These are phyloP conservation scores for Protodeltote pygarga DNA, from an alignment of 2,888 invertebrate genomes.

Conservation along the genomic window DNA sequence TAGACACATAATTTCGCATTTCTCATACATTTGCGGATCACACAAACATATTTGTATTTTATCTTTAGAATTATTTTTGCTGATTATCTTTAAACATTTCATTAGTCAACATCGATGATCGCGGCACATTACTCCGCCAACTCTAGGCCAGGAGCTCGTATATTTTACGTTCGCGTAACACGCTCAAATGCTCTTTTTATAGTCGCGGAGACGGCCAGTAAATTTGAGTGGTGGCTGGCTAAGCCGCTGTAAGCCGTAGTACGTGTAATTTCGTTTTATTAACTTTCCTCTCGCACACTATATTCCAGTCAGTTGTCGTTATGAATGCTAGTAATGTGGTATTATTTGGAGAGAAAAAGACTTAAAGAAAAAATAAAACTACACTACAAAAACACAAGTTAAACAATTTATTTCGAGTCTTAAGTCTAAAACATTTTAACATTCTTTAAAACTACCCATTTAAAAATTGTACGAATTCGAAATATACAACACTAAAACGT, in stretches of 20 bases:
- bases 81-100: too few species aligned
- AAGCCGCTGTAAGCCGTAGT: slow-evolving; percentile 60
- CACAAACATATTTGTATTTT: too few species aligned
- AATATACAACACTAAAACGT: slow-evolving; percentile 8
- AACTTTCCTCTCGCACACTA: slow-evolving; percentile 63
- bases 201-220: slow-evolving; percentile 68
- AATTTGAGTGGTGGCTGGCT: slow-evolving; percentile 70
- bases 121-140: slow-evolving; percentile 27
- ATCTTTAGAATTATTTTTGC: too few species aligned
- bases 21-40: too few species aligned
- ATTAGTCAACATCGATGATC: slow-evolving; percentile 9
- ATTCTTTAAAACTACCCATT: too few species aligned
- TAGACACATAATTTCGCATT: too few species aligned
- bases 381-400: too few species aligned
- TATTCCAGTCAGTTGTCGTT: slow-evolving; percentile 54
- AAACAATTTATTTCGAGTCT: too few species aligned
- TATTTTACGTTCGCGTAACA: slow-evolving; percentile 63
- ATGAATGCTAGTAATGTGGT: slow-evolving; percentile 46
- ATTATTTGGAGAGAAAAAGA: too few species aligned
- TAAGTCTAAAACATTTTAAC: too few species aligned
- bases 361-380: too few species aligned
- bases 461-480: too few species aligned
- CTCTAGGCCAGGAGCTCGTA: slow-evolving; percentile 42
- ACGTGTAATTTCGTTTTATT: slow-evolving; percentile 76
- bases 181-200: slow-evolving; percentile 70